phyloP scores from a whole-genome alignment of 2,797 vertebrate genomes.

The Catharus ustulatus region DNA sequence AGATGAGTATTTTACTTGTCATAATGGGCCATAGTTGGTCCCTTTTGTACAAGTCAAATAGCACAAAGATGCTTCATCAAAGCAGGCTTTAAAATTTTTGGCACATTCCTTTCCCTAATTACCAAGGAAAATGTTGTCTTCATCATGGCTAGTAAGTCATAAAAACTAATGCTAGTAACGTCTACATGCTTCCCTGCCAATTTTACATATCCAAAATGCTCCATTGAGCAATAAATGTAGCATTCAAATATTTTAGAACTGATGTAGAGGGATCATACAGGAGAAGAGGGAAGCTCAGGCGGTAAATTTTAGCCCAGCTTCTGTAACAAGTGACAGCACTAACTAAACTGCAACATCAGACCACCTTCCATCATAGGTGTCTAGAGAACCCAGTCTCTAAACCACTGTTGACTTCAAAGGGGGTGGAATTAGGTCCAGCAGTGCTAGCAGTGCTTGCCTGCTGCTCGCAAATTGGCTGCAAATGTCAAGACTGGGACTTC shows the following conservation, averaged over 20 bases:
- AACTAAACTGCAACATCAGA: neutral
- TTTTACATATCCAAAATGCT: neutral
- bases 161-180: neutral
- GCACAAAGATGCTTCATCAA: neutral
- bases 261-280: neutral
- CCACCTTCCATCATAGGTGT: neutral
- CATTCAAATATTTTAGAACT: neutral
- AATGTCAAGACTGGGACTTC: neutral
- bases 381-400: neutral
- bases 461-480: neutral
- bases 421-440: neutral
- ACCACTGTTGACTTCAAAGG: neutral
- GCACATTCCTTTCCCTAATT: neutral
- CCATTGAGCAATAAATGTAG: neutral
- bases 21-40: fast-evolving
- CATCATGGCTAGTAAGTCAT: neutral
- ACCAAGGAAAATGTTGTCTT: neutral
- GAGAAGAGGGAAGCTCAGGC: neutral
- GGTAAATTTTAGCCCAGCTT: neutral
- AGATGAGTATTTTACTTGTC: neutral
- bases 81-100: neutral
- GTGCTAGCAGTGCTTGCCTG: neutral
- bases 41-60: neutral
- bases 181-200: neutral
- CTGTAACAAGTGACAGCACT: neutral